phyloP scores from a whole-genome alignment of 2,797 vertebrate genomes.

The Salmo trutta region DNA sequence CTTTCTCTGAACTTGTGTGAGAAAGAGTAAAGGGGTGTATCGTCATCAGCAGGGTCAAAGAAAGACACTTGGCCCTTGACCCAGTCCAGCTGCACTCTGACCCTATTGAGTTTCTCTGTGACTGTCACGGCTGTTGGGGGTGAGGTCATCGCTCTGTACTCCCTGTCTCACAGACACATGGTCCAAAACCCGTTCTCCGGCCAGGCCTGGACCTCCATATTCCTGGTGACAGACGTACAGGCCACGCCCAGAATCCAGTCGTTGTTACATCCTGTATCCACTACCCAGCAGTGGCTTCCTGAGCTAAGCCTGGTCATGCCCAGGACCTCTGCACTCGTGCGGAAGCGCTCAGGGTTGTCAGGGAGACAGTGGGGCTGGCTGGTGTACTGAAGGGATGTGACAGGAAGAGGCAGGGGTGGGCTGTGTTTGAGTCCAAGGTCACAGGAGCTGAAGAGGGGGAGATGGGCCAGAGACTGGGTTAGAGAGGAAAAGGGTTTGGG shows the following conservation, averaged over 20 bases:
- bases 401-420: slow-evolving; percentile 76
- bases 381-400: slow-evolving; percentile 71
- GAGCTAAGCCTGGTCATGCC: slow-evolving; percentile 60
- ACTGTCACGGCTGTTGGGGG: slow-evolving; percentile 57
- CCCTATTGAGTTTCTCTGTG: slow-evolving; percentile 44
- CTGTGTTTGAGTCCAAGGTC: slow-evolving; percentile 78
- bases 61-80: slow-evolving; percentile 71
- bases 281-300: slow-evolving; percentile 71
- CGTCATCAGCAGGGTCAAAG: slow-evolving; percentile 39
- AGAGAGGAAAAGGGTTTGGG: neutral
- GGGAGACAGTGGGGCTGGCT: slow-evolving; percentile 56
- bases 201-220: slow-evolving; percentile 57
- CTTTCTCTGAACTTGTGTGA: slow-evolving; percentile 62
- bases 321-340: slow-evolving; percentile 72
- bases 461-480: too few relatives aligned
- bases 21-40: slow-evolving; percentile 61
- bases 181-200: slow-evolving; percentile 80
- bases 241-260: slow-evolving; percentile 78
- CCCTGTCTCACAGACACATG: slow-evolving; percentile 69
- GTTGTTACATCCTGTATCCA: slow-evolving; percentile 72
- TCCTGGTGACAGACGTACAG: slow-evolving; percentile 57
- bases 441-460: slow-evolving; percentile 62
- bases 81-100: slow-evolving; percentile 73
- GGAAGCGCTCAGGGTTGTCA: slow-evolving; percentile 78
- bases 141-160: slow-evolving; percentile 71